Base-by-base conservation (phyloP, 1,140 invertebrate genomes). In the Popillia japonica region DNA sequence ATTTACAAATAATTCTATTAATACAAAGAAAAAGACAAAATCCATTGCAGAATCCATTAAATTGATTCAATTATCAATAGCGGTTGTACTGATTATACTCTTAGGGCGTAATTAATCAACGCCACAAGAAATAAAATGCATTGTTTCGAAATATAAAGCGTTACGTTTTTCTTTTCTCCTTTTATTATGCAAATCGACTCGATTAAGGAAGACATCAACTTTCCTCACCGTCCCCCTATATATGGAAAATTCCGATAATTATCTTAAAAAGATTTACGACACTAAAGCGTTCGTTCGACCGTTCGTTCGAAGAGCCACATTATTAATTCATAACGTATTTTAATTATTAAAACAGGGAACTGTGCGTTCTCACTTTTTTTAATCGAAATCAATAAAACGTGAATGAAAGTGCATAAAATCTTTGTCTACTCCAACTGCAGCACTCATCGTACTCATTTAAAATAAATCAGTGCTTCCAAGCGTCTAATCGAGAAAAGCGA, bases 241-340 rank as follows among this genome's bases (percentile, higher is more conserved):
- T 68, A 68, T 68, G 61, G 61, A 68, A 27, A 34, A 22, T 68
- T 27, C 8, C 17, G 22, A 68, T 68, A 27, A 68, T 68, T 68
- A 68, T 68, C 61, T 9, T n/a, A 22, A 68, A 68, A 14, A 68
- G 61, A 68, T 68, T 68, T 68, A 68, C 61, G 61, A 68, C 61
- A 27, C 9, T 68, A 27, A 27, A 68, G 11, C 61, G 0, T 34
- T 27, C 61, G 0, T 34, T 27, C 22, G 27, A 34, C 61, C 22
- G 22, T n/a, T n/a, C n/a, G n/a, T n/a, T n/a, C n/a, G n/a, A 55
- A 55, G 14, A n/a, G 6, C n/a, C 6, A 3, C 48, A 27, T 10
- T 34, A 68, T 23, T 23, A 68, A 68, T 68, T 68, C 61, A 68
- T 68, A 44, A 14, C 42, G 7, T 44, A 68, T 68, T 68, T 68